These are phyloP conservation scores for Coranthus polyacanthus DNA, from an alignment of 2,797 vertebrate species.

Conservation along the genomic window DNA sequence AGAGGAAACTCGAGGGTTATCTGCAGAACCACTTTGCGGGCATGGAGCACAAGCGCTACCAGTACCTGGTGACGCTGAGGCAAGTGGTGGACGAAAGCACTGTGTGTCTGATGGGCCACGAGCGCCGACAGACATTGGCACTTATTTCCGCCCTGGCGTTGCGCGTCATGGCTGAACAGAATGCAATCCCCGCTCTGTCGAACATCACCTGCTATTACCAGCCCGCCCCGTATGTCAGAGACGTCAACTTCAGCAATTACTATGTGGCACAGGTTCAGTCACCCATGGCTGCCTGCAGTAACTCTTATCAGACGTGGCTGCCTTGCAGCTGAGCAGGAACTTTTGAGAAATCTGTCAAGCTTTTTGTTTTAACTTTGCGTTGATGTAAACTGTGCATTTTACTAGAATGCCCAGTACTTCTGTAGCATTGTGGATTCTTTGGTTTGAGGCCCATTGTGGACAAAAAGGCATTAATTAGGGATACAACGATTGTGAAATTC, in stretches of 20 bases:
- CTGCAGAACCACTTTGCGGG: slow-evolving; percentile 95
- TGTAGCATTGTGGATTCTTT: slow-evolving; percentile 65
- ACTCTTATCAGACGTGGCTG: slow-evolving; percentile 93
- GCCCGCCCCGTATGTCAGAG: slow-evolving; percentile 89
- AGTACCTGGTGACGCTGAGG: slow-evolving; percentile 93
- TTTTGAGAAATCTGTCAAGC: slow-evolving; percentile 12
- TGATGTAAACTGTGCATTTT: slow-evolving; percentile 43
- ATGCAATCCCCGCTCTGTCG: slow-evolving; percentile 88
- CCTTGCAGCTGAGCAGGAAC: slow-evolving; percentile 89
- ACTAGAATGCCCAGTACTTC: slow-evolving; percentile 28
- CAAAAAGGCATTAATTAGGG: slow-evolving; percentile 25
- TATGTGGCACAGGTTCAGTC: slow-evolving; percentile 93
- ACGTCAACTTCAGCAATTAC: slow-evolving; percentile 92
- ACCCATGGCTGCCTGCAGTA: slow-evolving; percentile 80
- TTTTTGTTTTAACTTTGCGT: slow-evolving; percentile 30
- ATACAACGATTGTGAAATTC: too few relatives aligned
- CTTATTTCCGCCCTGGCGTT: slow-evolving; percentile 93
- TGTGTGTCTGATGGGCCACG: slow-evolving; percentile 96
- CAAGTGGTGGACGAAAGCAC: slow-evolving; percentile 96
- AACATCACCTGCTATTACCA: slow-evolving; percentile 95
- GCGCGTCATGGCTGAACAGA: slow-evolving; percentile 92
- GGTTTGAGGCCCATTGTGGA: slow-evolving; percentile 42
- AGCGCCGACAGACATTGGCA: slow-evolving; percentile 93
- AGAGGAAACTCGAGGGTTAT: slow-evolving; percentile 92
- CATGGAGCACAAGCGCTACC: slow-evolving; percentile 92